These are phyloP conservation scores for Epinephelus coioides DNA, from an alignment of 2,797 vertebrate species.

Conservation along the genomic window DNA sequence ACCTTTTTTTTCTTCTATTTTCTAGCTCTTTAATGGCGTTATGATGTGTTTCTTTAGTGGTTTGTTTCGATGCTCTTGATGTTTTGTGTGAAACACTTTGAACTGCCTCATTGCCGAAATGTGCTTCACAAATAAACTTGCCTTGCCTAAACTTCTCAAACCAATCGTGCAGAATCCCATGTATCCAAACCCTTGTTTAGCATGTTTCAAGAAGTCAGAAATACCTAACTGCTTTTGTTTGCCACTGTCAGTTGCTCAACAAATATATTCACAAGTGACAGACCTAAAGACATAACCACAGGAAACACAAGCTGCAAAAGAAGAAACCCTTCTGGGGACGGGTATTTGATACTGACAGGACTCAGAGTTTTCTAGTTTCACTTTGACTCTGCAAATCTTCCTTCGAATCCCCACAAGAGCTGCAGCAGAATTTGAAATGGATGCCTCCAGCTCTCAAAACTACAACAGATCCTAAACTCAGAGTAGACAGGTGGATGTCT, in stretches of 20 bases:
- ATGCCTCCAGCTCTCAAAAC: neutral
- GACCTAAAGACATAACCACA: conserved; percentile 9
- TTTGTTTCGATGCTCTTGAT: too few relatives aligned
- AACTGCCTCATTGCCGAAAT: too few relatives aligned
- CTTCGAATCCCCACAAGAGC: neutral
- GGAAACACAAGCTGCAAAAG: neutral
- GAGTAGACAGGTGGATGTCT: conserved; percentile 1
- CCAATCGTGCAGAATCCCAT: too few relatives aligned
- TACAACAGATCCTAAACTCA: conserved; percentile 4
- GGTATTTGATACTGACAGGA: neutral
- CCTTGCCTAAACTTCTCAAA: neutral
- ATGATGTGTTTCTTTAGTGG: too few relatives aligned
- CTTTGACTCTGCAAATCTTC: conserved; percentile 15
- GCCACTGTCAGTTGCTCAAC: neutral
- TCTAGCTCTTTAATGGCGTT: too few relatives aligned
- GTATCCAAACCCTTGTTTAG: neutral
- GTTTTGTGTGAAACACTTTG: too few relatives aligned
- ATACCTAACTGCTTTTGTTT: neutral
- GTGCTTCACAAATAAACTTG: too few relatives aligned
- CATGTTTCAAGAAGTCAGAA: neutral
- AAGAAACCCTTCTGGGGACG: neutral
- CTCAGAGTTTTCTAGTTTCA: conserved; percentile 14
- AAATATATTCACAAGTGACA: neutral
- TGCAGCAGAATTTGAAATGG: conserved; percentile 27
- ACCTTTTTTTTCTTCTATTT: too few relatives aligned